Percentiles rank a stretch among this genome's conserved stretches.
Conservation (phyloP, 2,888 invertebrate species). For the Chydorus sphaericus region DNA sequence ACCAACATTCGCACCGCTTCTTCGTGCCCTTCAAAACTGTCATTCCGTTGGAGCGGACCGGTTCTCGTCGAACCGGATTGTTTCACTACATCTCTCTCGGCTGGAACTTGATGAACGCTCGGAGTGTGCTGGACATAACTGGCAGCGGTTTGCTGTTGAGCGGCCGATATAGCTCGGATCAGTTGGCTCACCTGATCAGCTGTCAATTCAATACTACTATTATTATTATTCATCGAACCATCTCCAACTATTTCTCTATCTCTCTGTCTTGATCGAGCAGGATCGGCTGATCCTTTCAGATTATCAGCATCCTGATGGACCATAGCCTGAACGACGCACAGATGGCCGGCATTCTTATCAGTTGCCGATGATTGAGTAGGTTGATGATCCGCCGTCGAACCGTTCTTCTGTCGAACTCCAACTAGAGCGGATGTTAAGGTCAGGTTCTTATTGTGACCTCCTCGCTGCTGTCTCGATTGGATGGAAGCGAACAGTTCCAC, state of each 20-base stretch:
- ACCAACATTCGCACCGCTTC: conserved; percentile 49
- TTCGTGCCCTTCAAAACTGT: conserved; percentile 53
- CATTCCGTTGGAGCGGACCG: conserved; percentile 37
- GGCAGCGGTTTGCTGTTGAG: background rate
- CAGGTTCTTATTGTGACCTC: conserved; percentile 5
- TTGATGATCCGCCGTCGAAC: background rate
- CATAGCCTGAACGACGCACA: conserved; percentile 13
- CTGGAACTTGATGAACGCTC: too few species aligned
- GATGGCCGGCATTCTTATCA: conserved; percentile 2
- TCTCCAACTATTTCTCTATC: background rate
- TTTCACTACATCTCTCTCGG: background rate
- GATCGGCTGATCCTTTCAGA: background rate
- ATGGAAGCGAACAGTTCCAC: conserved; percentile 14
- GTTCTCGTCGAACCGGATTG: too few species aligned
- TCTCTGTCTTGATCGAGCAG: background rate
- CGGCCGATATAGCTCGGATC: conserved; percentile 9
- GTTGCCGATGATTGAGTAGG: background rate
- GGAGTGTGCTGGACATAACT: background rate
- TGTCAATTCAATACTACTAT: conserved; percentile 5
- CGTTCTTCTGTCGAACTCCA: conserved; percentile 9
- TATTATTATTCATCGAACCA: background rate
- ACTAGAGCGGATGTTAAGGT: conserved; percentile 10
- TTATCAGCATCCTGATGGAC: conserved; percentile 12
- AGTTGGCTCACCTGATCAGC: conserved; percentile 7
- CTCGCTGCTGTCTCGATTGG: conserved; percentile 10